These are phyloP conservation scores for Thaumetopoea pityocampa DNA, from an alignment of 1,140 invertebrate genomes.

Conservation along the genomic window DNA sequence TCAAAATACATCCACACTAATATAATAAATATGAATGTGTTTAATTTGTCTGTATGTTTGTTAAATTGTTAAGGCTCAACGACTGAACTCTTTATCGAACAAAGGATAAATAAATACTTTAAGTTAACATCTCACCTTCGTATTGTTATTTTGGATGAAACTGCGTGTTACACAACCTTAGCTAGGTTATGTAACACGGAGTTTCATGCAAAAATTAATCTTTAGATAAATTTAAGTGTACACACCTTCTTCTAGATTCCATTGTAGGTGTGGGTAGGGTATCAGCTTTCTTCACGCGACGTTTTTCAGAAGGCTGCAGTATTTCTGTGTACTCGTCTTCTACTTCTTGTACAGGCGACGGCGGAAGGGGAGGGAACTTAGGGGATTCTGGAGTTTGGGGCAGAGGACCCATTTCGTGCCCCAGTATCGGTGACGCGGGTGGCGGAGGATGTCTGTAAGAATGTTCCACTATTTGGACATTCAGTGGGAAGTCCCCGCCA, in stretches of 20 bases:
- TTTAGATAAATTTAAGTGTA: conserved; percentile 25
- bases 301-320: conserved; percentile 72
- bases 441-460: conserved; percentile 64
- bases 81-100: no score
- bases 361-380: conserved; percentile 87
- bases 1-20: no score
- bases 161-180: no score
- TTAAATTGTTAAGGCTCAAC: no score
- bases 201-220: no score
- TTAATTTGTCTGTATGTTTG: no score
- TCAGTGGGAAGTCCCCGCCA: conserved; percentile 69
- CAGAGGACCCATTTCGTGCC: conserved; percentile 67
- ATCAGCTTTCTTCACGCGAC: conserved; percentile 71
- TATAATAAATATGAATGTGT: no score
- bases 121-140: no score
- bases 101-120: no score
- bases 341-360: conserved; percentile 85
- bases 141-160: no score
- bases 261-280: conserved; percentile 70
- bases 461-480: conserved; percentile 74
- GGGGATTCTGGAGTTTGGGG: conserved; percentile 77
- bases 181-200: no score
- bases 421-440: conserved; percentile 51
- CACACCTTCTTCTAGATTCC: conserved; percentile 58
- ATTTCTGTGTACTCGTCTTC: conserved; percentile 85